Base-by-base conservation (phyloP, 2,888 invertebrate species). In the Empis stercorea region DNA sequence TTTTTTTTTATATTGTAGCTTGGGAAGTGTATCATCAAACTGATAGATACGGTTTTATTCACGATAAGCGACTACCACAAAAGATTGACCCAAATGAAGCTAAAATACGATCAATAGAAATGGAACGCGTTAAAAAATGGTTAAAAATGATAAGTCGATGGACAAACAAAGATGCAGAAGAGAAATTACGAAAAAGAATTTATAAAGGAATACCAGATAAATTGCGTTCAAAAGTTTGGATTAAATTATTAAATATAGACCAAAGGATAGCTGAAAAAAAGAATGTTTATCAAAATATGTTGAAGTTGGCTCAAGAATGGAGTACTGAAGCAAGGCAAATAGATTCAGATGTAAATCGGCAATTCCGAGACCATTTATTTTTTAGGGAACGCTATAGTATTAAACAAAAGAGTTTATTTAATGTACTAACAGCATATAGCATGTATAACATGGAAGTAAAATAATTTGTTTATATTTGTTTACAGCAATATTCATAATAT, bases 151-250 rank as follows among this genome's bases (percentile, higher is more conserved):
- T 85, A 46, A 79, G 73, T 57, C 73, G 76, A 39, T 94, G 92
- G 92, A 80, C 86, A 44, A 76, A 76, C 54, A 68, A 78, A 39
- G 65, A 73, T 30, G 78, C 78, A 45, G 76, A 76, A 58, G 87
- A 86, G 57, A 87, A 87, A 71, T 70, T 87, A 47, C 79, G 80
- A 58, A 76, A 81, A 57, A 76, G 94, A 56, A 80, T 93, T 59
- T 94, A 87, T 70, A 96, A 95, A 76, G 94, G 95, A 59, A 87
- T 96, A 68, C 95, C 95, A 45, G 84, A 93, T 69, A 83, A 85
- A 56, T 72, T 93, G 56, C 75, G 95, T 56, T 84, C 87, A 50
- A 78, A 82, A 44, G 53, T 55, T 2, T 56, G 55, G 55, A 44
- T 54, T 30, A 78, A 82, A 61, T 70, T 94, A 52, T 73, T 94